Base-by-base conservation (phyloP, 1,140 invertebrate species). In the Carposina sasakii region DNA sequence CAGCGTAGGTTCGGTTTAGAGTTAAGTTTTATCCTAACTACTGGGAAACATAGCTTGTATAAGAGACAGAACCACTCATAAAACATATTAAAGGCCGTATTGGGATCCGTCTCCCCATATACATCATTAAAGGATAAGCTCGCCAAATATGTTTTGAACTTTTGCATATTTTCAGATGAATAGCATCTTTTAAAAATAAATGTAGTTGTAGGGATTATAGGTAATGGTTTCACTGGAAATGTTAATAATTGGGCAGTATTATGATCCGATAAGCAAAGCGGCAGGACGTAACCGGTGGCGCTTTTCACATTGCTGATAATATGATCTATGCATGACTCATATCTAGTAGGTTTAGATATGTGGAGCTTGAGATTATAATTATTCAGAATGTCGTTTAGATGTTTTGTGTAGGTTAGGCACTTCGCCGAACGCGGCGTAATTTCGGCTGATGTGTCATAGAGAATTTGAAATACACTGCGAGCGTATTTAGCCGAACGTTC, bases 11-110 rank as follows among this genome's bases (percentile, higher is more conserved):
- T n/a, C n/a, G n/a, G n/a, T n/a, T n/a, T 17, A 28, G 15, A n/a
- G 12, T 43, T 28, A 30, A 43, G 28, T 43, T 43, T 28, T 4
- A 43, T 43, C 12, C 36, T 8, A 9, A 20, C 13, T 31, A 30
- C 21, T 13, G 41, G 41, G 16, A 43, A 43, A 23, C 39, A 41
- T n/a, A 41, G 16, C 12, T 41, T 41, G n/a, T 41, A 41, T 13
- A 41, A 41, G 1, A 41, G 22, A 10, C n/a, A 43, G 26, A 12
- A 19, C 4, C 8, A 9, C 9, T 30, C 24, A 28, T 43, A 17
- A 43, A 43, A 43, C 5, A 2, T 19, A 17, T 17, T 6, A 30
- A 43, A 43, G 2, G 41, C 41, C 6, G 12, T 8, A 17, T 43
- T 43, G 8, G 19, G 15, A 16, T 43, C 41, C 2, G 23, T 16